Percentiles rank a stretch among this genome's conserved stretches.
Conservation (phyloP, 2,113 vertebrate genomes). For the Chaenogobius annularis region DNA sequence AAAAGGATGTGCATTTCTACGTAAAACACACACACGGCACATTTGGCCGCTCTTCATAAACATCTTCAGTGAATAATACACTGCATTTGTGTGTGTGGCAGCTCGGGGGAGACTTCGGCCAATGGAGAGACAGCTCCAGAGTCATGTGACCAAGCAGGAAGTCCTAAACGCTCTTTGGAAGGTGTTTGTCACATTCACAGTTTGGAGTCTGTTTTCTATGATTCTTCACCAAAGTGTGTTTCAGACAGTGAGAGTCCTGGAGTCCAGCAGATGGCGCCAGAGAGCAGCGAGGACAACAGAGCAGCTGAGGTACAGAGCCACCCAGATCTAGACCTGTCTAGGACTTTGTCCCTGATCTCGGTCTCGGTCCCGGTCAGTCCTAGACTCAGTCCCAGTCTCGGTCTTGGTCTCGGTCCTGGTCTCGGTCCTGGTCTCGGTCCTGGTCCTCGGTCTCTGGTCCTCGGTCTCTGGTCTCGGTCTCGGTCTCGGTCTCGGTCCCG, state of each 20-base stretch:
- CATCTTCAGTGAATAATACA: neutral
- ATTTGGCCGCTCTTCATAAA: neutral
- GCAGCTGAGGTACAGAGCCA: conserved; percentile 61
- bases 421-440: neutral
- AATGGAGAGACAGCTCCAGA: neutral
- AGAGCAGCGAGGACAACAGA: conserved; percentile 57
- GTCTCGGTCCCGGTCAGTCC: too few species aligned
- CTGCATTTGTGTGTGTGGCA: conserved; percentile 14
- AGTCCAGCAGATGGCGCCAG: conserved; percentile 48
- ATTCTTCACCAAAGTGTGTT: neutral
- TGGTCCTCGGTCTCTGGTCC: neutral
- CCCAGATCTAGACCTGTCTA: too few species aligned
- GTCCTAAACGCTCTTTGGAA: conserved; percentile 4
- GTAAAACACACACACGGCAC: neutral
- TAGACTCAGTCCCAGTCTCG: neutral
- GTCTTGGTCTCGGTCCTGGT: neutral
- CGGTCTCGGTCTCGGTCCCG: neutral
- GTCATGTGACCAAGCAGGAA: conserved; percentile 40
- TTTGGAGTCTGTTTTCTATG: neutral
- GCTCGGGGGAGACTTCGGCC: conserved; percentile 19
- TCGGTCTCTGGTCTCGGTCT: neutral
- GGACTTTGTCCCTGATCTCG: too few species aligned
- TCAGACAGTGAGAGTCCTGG: conserved; percentile 5
- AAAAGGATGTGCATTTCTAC: neutral
- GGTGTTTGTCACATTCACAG: conserved; percentile 13